These are phyloP conservation scores for Cremastinae sp. DNA, from an alignment of 2,888 invertebrate species.

Conservation along the genomic window DNA sequence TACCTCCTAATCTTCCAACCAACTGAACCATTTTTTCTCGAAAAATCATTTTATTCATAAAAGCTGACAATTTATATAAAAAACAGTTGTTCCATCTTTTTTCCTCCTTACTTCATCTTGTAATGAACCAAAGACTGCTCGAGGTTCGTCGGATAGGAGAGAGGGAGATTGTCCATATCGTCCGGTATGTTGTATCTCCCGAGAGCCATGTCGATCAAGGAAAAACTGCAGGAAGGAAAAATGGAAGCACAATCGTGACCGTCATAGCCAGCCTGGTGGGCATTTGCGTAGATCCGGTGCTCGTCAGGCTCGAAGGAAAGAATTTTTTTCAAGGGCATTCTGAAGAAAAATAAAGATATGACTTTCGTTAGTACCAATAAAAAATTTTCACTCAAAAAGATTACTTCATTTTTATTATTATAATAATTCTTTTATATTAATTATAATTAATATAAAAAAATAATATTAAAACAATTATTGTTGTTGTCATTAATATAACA, in stretches of 20 bases:
- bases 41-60: too few species aligned
- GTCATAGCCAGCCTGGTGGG: conserved; percentile 82
- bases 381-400: too few species aligned
- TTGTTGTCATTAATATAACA: too few species aligned
- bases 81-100: not conserved
- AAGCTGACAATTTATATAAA: not conserved
- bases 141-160: conserved; percentile 38
- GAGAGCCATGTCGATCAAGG: conserved; percentile 86
- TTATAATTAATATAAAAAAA: too few species aligned
- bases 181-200: conserved; percentile 79
- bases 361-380: too few species aligned
- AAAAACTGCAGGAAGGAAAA: conserved; percentile 85
- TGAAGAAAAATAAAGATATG: conserved; percentile 69
- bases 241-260: conserved; percentile 81
- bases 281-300: conserved; percentile 85
- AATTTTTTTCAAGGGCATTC: conserved; percentile 85
- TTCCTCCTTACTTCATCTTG: conserved; percentile 71
- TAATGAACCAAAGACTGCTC: conserved; percentile 64
- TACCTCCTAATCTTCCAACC: too few species aligned
- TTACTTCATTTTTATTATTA: too few species aligned
- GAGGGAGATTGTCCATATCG: conserved; percentile 36
- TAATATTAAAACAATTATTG: too few species aligned
- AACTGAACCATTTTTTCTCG: too few species aligned
- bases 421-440: too few species aligned
- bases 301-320: conserved; percentile 84